Evolutionary conservation across 1,140 invertebrate genomes (phyloP).

Genomic region (Caenorhabditis remanei): DNA sequence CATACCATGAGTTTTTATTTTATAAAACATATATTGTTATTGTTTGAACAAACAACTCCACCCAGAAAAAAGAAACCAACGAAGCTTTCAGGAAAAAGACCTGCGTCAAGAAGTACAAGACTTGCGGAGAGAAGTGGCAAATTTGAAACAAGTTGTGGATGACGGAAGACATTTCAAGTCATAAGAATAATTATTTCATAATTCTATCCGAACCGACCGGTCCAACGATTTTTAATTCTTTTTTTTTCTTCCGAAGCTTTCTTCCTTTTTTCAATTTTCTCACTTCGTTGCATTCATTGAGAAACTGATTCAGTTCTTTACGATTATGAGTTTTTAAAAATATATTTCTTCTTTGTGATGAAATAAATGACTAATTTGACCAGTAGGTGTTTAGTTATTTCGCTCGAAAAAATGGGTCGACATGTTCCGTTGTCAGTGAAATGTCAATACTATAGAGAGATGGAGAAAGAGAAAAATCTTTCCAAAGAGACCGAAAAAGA

Average conservation of each 20-base stretch:
- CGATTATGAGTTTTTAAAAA: not conserved
- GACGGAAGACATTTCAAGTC: slow-evolving; percentile 21
- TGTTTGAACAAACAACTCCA: not conserved
- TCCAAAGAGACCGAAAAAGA: not conserved
- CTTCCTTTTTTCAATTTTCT: not conserved
- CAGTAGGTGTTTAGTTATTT: slow-evolving; percentile 26
- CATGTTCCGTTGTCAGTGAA: slow-evolving; percentile 39
- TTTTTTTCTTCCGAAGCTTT: not conserved
- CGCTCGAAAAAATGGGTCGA: not conserved
- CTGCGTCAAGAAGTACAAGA: slow-evolving; percentile 40
- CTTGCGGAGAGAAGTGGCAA: slow-evolving; percentile 22
- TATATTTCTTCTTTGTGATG: not conserved
- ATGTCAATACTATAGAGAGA: slow-evolving; percentile 23
- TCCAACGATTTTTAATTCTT: slow-evolving; percentile 22
- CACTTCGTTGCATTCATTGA: not conserved
- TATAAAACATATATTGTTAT: not conserved
- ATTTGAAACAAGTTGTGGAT: slow-evolving; percentile 51
- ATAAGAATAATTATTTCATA: slow-evolving; percentile 22
- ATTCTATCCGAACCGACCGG: not conserved
- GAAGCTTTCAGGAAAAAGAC: slow-evolving; percentile 27
- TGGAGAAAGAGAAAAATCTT: not conserved
- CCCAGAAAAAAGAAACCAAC: not conserved
- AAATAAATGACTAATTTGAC: slow-evolving; percentile 32
- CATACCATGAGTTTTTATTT: not conserved
- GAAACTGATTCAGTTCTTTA: not conserved